phyloP scores from a whole-genome alignment of 2,888 invertebrate genomes.

The Drosophila testacea region DNA sequence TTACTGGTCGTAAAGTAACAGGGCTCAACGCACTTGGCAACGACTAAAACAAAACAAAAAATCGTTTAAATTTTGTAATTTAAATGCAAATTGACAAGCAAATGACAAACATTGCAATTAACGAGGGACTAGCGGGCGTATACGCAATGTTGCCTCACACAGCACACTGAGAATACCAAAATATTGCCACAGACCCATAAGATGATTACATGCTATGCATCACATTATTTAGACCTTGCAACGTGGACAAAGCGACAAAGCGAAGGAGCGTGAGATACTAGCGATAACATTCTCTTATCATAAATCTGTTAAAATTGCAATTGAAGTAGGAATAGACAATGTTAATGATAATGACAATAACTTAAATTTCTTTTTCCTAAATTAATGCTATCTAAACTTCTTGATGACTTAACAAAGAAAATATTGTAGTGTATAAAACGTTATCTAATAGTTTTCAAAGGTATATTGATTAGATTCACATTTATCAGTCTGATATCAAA shows the following conservation, averaged over 20 bases:
- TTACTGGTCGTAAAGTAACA: slow-evolving; percentile 41
- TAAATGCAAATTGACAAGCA: slow-evolving; percentile 81
- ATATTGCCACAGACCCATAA: slow-evolving; percentile 15
- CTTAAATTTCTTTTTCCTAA: too few species aligned
- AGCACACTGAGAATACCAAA: slow-evolving; percentile 6
- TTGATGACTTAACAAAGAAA: too few species aligned
- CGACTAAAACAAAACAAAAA: slow-evolving; percentile 33
- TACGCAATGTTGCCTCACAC: slow-evolving; percentile 47
- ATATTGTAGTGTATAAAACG: too few species aligned
- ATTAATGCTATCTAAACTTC: too few species aligned
- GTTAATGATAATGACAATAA: too few species aligned
- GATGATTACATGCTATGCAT: slow-evolving; percentile 24
- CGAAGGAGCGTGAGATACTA: too few species aligned
- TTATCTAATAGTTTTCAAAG: too few species aligned
- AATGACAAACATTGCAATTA: slow-evolving; percentile 81
- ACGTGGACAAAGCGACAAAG: slow-evolving; percentile 23
- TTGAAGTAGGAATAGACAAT: too few species aligned
- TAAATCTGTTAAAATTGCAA: too few species aligned
- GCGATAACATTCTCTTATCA: too few species aligned
- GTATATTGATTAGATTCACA: too few species aligned
- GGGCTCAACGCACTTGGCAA: slow-evolving; percentile 22
- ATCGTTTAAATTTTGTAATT: slow-evolving; percentile 79
- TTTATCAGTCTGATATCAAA: too few species aligned
- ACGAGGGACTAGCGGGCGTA: slow-evolving; percentile 74
- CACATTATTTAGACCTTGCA: slow-evolving; percentile 50